Evolutionary conservation across 2,797 vertebrate genomes (phyloP).

Genomic region (Muscicapa comitata): DNA sequence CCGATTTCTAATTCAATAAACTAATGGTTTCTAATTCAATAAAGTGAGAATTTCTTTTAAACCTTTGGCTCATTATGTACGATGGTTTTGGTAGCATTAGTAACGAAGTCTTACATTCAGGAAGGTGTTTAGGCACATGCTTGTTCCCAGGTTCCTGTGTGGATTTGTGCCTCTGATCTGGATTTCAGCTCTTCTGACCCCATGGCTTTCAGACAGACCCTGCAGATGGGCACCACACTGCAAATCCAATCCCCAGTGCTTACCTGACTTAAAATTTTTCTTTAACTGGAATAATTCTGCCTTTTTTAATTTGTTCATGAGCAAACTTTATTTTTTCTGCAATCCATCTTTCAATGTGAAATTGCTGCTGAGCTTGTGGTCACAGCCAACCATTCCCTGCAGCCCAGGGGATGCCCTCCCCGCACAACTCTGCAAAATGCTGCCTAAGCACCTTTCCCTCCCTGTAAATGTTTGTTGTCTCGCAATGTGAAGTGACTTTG

Average conservation of each 20-base stretch:
- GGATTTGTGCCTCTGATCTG: background rate
- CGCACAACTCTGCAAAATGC: background rate
- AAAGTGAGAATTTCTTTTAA: background rate
- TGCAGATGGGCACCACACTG: background rate
- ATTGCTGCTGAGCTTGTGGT: background rate
- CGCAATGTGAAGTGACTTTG: background rate
- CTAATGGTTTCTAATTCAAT: background rate
- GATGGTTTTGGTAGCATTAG: background rate
- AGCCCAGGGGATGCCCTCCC: background rate
- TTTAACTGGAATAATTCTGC: background rate
- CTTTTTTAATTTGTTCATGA: background rate
- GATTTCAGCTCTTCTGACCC: background rate
- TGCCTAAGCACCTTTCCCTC: slow-evolving; percentile 28
- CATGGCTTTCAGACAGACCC: background rate
- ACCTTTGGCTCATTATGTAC: background rate
- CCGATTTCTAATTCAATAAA: background rate
- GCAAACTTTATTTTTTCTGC: background rate
- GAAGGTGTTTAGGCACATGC: background rate
- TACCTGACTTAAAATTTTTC: background rate
- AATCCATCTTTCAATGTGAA: background rate
- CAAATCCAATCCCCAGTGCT: background rate
- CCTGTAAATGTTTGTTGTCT: background rate
- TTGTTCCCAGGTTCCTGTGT: background rate
- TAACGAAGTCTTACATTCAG: background rate
- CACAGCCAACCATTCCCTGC: background rate